Evolutionary conservation across 2,113 vertebrate genomes (phyloP), one percentile per base, ranked within the genome.

Genomic region (Bufo gargarizans): DNA sequence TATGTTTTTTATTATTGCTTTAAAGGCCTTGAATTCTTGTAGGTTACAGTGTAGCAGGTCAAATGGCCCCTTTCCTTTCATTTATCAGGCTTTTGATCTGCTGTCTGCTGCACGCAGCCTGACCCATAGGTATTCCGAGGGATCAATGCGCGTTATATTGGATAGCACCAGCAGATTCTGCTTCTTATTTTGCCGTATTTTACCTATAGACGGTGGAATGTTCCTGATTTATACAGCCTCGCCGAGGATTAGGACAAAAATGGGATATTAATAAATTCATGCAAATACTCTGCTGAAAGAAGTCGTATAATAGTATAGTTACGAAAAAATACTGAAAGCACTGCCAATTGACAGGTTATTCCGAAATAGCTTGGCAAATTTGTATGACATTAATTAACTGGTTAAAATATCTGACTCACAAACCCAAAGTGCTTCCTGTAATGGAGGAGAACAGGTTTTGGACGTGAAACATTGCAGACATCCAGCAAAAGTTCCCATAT

Each of bases 11-110:
- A 93, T 95, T 95, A 95, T 97, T 95, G 95, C 94, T 96, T 96
- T 97, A 96, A 97, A 96, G 95, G 95, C 95, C 95, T 94, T 94
- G 94, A 95, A 94, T 94, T 94, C 96, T 96, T 96, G 95, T 95
- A 95, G 93, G 95, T 93, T 94, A 93, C 90, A 90, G 91, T 91
- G 91, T 92, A 95, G 93, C 92, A 95, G 97, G 96, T 98, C 97
- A 97, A 96, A 94, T 96, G 94, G 95, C 92, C 95, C 95, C 95
- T 96, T 97, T 96, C 94, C 95, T 96, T 96, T 97, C 96, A 97
- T 96, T 95, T 95, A 96, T 96, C 95, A 95, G 95, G 89, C 95
- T 96, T 98, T 98, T 99, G 97, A 98, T 99, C 97, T 97, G 96
- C 96, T 96, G 92, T 94, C 94, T 92, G 59, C 33, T 53, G 77